A percentile compares a stretch with the other conserved stretches of the same genome.
phyloP scores from a whole-genome alignment of 2,888 invertebrate genomes.

The Eupeodes latifasciatus region DNA sequence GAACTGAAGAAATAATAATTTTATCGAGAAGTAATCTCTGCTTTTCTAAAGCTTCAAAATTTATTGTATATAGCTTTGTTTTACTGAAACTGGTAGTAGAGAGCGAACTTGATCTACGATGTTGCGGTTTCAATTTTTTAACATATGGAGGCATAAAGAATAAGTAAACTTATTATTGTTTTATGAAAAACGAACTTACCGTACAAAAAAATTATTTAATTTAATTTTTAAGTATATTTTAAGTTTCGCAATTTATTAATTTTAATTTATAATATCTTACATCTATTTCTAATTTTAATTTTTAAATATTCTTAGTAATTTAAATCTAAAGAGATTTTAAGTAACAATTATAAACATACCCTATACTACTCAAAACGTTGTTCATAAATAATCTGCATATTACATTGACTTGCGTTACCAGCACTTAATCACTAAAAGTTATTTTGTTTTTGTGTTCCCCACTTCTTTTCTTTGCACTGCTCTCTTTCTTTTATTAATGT shows the following conservation, averaged over 20 bases:
- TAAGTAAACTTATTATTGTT: not conserved
- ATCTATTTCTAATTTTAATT: not conserved
- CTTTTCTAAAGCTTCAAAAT: not conserved
- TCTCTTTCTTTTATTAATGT: no score
- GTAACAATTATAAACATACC: not conserved
- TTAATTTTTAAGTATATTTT: not conserved
- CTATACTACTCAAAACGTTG: not conserved
- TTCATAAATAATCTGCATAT: not conserved
- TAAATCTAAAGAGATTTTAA: not conserved
- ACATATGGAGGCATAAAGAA: slow-evolving; percentile 20
- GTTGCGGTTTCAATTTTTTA: not conserved
- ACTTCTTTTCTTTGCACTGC: not conserved
- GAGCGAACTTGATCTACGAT: not conserved
- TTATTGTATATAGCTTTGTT: not conserved
- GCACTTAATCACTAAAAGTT: not conserved
- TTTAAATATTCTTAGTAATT: not conserved
- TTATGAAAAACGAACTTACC: slow-evolving; percentile 6
- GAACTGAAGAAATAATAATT: not conserved
- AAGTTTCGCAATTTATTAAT: not conserved
- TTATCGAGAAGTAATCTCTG: not conserved
- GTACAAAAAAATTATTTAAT: not conserved
- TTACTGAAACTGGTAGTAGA: slow-evolving; percentile 4
- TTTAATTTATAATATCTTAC: not conserved
- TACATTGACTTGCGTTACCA: not conserved
- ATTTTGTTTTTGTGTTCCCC: no score